Conservation (phyloP, 2,113 vertebrate species). For the Atlantisia rogersi region DNA sequence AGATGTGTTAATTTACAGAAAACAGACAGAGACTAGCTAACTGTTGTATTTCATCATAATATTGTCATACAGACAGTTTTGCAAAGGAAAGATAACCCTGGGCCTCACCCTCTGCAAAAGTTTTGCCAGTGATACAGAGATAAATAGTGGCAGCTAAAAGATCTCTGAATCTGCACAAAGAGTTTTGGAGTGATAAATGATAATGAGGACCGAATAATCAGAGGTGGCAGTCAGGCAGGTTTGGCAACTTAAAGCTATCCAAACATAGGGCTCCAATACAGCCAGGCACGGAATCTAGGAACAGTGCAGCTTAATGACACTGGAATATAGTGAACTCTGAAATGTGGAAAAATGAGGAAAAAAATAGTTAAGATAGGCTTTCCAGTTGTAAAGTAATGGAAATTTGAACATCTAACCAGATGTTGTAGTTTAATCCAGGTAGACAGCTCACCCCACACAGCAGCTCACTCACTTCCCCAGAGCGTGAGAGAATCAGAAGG, state of each 20-base stretch:
- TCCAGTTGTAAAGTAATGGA: not conserved
- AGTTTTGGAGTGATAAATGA: not conserved
- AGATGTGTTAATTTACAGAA: not conserved
- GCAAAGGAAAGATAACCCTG: not conserved
- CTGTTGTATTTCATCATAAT: not conserved
- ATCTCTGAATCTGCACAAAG: not conserved
- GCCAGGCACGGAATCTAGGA: not conserved
- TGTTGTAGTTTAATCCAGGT: not conserved
- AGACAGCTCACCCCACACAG: not conserved
- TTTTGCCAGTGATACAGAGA: not conserved
- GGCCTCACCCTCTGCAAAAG: not conserved
- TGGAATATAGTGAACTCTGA: not conserved
- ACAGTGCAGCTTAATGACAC: not conserved
- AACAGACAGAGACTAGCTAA: not conserved
- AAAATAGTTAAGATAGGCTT: not conserved
- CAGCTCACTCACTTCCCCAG: rapidly evolving
- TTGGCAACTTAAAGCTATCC: not conserved
- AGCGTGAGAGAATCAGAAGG: not conserved
- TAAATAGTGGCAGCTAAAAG: not conserved
- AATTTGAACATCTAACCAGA: not conserved
- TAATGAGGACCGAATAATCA: not conserved
- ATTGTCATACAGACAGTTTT: not conserved
- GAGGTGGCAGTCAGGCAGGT: not conserved
- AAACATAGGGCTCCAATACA: not conserved
- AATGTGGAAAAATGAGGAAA: not conserved